Conservation (phyloP, 2,888 invertebrate genomes). For the Antheraea yamamai region DNA sequence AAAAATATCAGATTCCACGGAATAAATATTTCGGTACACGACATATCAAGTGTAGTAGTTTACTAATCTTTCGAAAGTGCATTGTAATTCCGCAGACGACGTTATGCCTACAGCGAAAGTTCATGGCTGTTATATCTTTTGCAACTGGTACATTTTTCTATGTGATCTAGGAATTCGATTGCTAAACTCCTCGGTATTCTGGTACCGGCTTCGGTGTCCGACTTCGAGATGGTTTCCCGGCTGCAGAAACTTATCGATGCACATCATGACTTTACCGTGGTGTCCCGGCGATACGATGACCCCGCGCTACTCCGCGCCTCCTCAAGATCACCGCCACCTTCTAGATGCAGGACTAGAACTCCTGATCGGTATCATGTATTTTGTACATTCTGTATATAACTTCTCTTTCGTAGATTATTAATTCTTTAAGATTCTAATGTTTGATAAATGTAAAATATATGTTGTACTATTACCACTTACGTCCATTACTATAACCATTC, state of each 20-base stretch:
- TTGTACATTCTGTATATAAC: neutral
- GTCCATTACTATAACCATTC: neutral
- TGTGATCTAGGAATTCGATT: slow-evolving; percentile 82
- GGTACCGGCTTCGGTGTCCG: slow-evolving; percentile 85
- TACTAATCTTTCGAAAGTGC: slow-evolving; percentile 19
- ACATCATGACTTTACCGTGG: slow-evolving; percentile 92
- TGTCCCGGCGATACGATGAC: slow-evolving; percentile 86
- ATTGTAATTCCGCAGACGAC: slow-evolving; percentile 21
- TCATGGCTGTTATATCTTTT: slow-evolving; percentile 19
- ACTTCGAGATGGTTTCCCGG: slow-evolving; percentile 89
- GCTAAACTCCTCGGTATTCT: slow-evolving; percentile 87
- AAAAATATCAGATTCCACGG: neutral
- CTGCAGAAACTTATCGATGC: slow-evolving; percentile 92
- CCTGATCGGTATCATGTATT: slow-evolving; percentile 73
- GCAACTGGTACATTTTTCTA: slow-evolving; percentile 6
- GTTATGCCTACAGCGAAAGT: slow-evolving; percentile 18
- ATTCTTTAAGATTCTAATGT: neutral
- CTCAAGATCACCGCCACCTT: slow-evolving; percentile 76
- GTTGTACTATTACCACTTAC: neutral
- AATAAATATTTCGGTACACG: neutral
- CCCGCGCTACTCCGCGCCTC: slow-evolving; percentile 71
- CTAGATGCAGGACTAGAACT: slow-evolving; percentile 72
- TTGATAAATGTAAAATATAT: neutral
- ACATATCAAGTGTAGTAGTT: slow-evolving; percentile 10
- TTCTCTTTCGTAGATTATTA: neutral